Evolutionary conservation across 2,888 invertebrate genomes (phyloP).

Genomic region (Uloborus plumipes): DNA sequence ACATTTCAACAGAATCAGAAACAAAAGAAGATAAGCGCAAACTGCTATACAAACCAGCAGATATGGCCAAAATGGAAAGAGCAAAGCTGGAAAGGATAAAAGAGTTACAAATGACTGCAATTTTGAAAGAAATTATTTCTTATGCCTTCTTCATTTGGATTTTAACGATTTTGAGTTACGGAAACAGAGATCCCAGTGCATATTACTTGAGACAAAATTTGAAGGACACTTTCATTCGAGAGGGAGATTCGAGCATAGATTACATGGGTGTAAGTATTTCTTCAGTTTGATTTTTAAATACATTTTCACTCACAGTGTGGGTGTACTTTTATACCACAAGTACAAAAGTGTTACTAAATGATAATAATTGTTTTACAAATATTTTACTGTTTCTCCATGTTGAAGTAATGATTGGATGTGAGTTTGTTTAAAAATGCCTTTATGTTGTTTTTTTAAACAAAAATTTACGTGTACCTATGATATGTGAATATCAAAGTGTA

Average conservation of each 20-base stretch:
- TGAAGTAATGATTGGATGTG: too few relatives aligned
- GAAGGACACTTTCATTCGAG: conserved; percentile 68
- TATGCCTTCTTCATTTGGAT: conserved; percentile 73
- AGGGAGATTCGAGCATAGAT: conserved; percentile 50
- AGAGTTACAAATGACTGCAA: conserved; percentile 73
- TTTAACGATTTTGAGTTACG: conserved; percentile 72
- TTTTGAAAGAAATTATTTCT: conserved; percentile 72
- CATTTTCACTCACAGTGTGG: too few relatives aligned
- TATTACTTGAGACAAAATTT: conserved; percentile 71
- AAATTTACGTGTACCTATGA: too few relatives aligned
- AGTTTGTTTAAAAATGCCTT: too few relatives aligned
- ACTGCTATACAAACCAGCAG: conserved; percentile 69
- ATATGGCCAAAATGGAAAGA: conserved; percentile 70
- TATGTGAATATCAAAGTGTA: too few relatives aligned
- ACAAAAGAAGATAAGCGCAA: conserved; percentile 48
- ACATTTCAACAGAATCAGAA: conserved; percentile 30
- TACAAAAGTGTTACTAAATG: too few relatives aligned
- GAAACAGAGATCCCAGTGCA: conserved; percentile 71
- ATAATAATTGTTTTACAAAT: too few relatives aligned
- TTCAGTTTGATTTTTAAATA: not conserved
- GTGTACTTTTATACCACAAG: too few relatives aligned
- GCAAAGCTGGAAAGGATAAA: conserved; percentile 71
- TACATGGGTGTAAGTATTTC: conserved; percentile 60
- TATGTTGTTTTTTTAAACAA: too few relatives aligned
- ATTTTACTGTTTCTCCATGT: too few relatives aligned